Conservation (phyloP, 2,113 vertebrate genomes). For the Oostethus manadensis region DNA sequence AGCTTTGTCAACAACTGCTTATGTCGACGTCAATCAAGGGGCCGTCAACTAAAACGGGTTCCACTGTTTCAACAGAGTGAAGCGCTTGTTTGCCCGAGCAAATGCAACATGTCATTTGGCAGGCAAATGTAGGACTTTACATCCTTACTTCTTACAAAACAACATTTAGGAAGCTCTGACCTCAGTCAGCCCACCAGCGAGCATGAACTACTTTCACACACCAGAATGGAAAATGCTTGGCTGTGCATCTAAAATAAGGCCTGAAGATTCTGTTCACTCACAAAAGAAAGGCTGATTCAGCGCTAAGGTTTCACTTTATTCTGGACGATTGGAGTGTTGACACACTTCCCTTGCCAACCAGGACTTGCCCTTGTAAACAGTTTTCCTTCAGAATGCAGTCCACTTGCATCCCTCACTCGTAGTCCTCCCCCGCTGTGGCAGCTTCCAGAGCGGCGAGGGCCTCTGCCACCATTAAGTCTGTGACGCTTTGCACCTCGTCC, state of each 20-base stretch:
- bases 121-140: too few relatives aligned
- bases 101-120: too few relatives aligned
- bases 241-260: neutral
- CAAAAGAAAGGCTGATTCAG: neutral
- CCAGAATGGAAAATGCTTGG: neutral
- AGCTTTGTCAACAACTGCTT: too few relatives aligned
- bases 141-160: too few relatives aligned
- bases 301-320: neutral
- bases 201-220: constrained; percentile 48
- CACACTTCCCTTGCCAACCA: neutral
- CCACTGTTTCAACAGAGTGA: too few relatives aligned
- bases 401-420: constrained; percentile 40
- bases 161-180: constrained; percentile 4
- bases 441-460: constrained; percentile 89
- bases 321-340: neutral
- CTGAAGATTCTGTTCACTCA: neutral
- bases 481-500: constrained; percentile 59
- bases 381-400: neutral
- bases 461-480: constrained; percentile 86
- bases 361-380: neutral
- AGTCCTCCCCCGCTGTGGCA: constrained; percentile 85
- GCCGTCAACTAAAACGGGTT: too few relatives aligned
- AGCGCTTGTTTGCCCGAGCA: too few relatives aligned
- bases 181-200: constrained; percentile 36
- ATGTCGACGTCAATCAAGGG: too few relatives aligned